Evolutionary conservation across 2,797 vertebrate genomes (phyloP).

Genomic region (Myripristis jacobus): DNA sequence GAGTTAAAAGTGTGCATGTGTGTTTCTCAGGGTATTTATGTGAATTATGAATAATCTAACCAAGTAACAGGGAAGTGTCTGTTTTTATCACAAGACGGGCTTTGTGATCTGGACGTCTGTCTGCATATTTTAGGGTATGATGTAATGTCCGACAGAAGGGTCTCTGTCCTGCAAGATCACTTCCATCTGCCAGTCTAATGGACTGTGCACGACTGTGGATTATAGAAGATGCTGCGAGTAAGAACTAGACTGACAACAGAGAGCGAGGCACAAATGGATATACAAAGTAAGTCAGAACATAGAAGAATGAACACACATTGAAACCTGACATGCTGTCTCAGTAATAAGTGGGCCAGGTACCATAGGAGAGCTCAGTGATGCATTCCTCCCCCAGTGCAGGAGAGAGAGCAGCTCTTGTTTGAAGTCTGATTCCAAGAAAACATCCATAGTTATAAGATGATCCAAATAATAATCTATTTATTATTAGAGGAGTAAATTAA

Average conservation of each 20-base stretch:
- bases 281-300: constrained; percentile 15
- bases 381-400: constrained; percentile 17
- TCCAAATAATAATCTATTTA: constrained; percentile 14
- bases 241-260: neutral
- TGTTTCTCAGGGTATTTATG: no score
- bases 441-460: neutral
- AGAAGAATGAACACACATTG: constrained; percentile 10
- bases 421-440: constrained; percentile 18
- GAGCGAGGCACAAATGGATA: neutral
- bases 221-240: neutral
- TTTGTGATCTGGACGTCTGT: neutral
- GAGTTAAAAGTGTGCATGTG: no score
- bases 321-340: constrained; percentile 1
- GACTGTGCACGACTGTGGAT: neutral
- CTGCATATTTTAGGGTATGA: neutral
- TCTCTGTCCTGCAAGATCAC: neutral
- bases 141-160: neutral
- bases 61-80: neutral
- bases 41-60: no score
- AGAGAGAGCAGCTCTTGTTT: constrained; percentile 26
- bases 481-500: neutral
- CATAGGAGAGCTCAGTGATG: constrained; percentile 30
- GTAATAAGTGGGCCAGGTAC: constrained; percentile 47
- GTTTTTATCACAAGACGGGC: neutral
- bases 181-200: neutral